Evolutionary conservation across 2,113 vertebrate genomes (phyloP).

Genomic region (Scortum barcoo): DNA sequence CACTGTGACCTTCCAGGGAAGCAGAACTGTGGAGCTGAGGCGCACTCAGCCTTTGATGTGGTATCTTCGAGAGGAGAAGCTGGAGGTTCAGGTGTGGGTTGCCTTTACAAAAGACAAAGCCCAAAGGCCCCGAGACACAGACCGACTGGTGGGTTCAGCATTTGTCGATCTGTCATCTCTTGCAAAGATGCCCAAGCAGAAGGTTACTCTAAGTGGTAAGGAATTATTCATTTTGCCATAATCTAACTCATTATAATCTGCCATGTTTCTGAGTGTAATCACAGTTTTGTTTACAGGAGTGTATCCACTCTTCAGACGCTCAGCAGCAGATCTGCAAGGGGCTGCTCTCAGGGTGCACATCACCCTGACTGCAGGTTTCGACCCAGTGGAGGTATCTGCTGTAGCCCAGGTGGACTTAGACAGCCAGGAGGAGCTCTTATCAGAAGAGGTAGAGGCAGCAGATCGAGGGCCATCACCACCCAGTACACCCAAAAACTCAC

Average conservation of each 20-base stretch:
- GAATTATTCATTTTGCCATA: conserved; percentile 6
- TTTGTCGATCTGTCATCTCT: conserved; percentile 89
- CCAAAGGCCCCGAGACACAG: conserved; percentile 89
- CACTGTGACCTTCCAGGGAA: conserved; percentile 86
- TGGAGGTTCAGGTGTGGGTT: conserved; percentile 96
- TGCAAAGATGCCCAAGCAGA: conserved; percentile 74
- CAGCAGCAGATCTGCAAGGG: conserved; percentile 89
- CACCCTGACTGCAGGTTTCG: conserved; percentile 63
- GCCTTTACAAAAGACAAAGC: conserved; percentile 86
- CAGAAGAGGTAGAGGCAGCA: conserved; percentile 41
- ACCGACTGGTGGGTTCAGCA: conserved; percentile 93
- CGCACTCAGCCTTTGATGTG: conserved; percentile 88
- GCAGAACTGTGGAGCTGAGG: conserved; percentile 81
- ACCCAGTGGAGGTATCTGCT: conserved; percentile 24
- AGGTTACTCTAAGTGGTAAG: conserved; percentile 90
- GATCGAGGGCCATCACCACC: conserved; percentile 7
- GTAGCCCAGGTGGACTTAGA: conserved; percentile 64
- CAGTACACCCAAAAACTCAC: conserved; percentile 35
- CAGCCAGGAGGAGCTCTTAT: conserved; percentile 77
- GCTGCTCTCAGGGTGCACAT: conserved; percentile 92
- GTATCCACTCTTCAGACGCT: conserved; percentile 91
- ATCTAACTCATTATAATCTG: not conserved
- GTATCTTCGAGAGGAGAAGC: conserved; percentile 92
- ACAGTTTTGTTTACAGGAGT: conserved; percentile 85
- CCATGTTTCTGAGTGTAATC: not conserved